A percentile compares a stretch with the other conserved stretches of the same genome.
Conservation (phyloP, 2,113 vertebrate species). For the Sturnira hondurensis region DNA sequence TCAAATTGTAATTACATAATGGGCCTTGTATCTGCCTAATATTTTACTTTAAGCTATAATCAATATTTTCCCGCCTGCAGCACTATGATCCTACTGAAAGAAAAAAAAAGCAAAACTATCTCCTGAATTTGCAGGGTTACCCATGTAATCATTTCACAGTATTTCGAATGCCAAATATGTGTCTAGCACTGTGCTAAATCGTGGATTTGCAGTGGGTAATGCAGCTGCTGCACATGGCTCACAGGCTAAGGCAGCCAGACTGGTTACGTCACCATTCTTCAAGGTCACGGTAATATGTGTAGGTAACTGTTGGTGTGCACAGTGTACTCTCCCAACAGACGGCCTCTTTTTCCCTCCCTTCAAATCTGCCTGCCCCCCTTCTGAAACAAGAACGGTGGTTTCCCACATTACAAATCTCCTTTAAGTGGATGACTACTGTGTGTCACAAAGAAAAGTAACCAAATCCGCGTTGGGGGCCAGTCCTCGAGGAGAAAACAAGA, state of each 20-base stretch:
- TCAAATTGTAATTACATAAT: not conserved
- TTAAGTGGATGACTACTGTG: conserved; percentile 8
- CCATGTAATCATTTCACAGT: not conserved
- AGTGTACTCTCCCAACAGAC: not conserved
- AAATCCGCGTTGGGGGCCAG: conserved; percentile 4
- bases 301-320: not conserved
- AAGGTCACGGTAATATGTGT: not conserved
- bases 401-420: conserved; percentile 9
- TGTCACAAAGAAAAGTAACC: conserved; percentile 5
- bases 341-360: not conserved
- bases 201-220: not conserved
- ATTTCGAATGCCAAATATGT: not conserved
- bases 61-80: not conserved
- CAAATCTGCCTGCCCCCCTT: conserved; percentile 12
- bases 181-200: not conserved
- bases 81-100: not conserved
- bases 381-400: not conserved
- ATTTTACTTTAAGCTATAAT: not conserved
- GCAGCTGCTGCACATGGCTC: not conserved
- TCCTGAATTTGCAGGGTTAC: not conserved
- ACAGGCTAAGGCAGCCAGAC: not conserved
- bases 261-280: not conserved
- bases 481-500: not conserved
- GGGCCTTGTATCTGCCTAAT: not conserved
- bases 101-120: not conserved